Base-by-base conservation (phyloP, 2,797 vertebrate genomes). In the Squalus acanthias region DNA sequence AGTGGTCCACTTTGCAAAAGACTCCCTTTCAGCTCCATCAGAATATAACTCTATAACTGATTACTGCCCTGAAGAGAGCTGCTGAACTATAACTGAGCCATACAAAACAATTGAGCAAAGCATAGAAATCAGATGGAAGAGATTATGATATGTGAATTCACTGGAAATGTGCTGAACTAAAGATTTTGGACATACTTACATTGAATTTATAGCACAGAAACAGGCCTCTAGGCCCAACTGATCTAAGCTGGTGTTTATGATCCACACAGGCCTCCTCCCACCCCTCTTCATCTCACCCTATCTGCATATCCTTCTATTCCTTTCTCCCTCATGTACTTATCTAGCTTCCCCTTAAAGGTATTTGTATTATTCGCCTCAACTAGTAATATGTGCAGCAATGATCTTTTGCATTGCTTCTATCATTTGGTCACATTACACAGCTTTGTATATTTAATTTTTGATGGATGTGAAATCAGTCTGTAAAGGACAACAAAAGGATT, bases 401-500 rank as follows among this genome's bases (percentile, higher is more conserved):
- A n/a, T 93, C n/a, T 69, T 93, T 93, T 69, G 63, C 91, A 93
- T n/a, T 12, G 65, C 69, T 93, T 69, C n/a, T 24, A 12, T 69
- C 63, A 74, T 95, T 72, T 70, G 65, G 24, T 72, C 53, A 57
- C 10, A 74, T n/a, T n/a, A 60, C 24, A 53, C 24, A n/a, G 1
- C 3, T 72, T 72, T 57, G 70, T 76, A 8, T 10, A 74, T n/a
- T 76, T 60, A 33, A 95, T 72, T 95, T 50, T n/a, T 74, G 15
- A 95, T 57, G 70, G 50, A 76, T 76, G 60, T 57, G 4, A 76
- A 95, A 76, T 95, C 70, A 33, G 53, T 95, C 50, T 76, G 29
- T 26, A 76, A 74, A 95, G 46, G 26, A 15, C 26, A 95, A 76
- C 53, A 74, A 76, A 95, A 57, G 94, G 15, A 95, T 95, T 95